Conservation (phyloP, 92 coral and sea anemone genomes). For the Heteractis magnifica region DNA sequence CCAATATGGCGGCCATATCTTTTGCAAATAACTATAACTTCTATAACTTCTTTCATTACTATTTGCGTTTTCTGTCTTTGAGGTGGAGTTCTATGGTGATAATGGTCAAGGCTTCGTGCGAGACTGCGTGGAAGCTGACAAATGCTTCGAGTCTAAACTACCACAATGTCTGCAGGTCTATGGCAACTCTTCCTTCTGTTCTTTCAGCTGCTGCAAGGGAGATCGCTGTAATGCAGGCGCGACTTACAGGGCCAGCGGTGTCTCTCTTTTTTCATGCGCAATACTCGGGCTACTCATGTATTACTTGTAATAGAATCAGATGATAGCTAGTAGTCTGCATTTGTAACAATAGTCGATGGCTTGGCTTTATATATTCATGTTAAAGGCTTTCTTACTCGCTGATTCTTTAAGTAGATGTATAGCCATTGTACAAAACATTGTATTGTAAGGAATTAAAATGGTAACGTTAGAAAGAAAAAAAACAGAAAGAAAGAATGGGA, state of each 20-base stretch:
- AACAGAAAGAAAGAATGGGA: too few relatives aligned
- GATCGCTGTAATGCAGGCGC: slow-evolving; percentile 21
- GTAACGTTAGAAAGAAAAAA: too few relatives aligned
- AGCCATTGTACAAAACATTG: too few relatives aligned
- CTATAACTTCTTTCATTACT: neutral
- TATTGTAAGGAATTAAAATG: too few relatives aligned
- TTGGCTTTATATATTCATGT: too few relatives aligned
- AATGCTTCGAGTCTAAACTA: slow-evolving; percentile 18
- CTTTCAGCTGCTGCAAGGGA: slow-evolving; percentile 28
- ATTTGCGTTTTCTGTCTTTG: neutral
- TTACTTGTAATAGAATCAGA: neutral
- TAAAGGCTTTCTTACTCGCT: too few relatives aligned
- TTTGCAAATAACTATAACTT: too few relatives aligned
- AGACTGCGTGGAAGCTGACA: slow-evolving; percentile 16
- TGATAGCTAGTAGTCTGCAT: neutral
- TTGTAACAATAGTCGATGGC: neutral
- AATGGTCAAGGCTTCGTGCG: slow-evolving; percentile 26
- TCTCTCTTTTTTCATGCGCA: neutral
- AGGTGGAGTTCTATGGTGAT: slow-evolving; percentile 25
- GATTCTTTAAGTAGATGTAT: too few relatives aligned
- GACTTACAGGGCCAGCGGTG: neutral
- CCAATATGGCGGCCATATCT: too few relatives aligned
- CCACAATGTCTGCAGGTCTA: slow-evolving; percentile 21
- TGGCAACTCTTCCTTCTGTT: slow-evolving; percentile 17
- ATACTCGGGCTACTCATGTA: neutral